phyloP scores from a whole-genome alignment of 2,888 invertebrate genomes.

The Drosophila limbata region DNA sequence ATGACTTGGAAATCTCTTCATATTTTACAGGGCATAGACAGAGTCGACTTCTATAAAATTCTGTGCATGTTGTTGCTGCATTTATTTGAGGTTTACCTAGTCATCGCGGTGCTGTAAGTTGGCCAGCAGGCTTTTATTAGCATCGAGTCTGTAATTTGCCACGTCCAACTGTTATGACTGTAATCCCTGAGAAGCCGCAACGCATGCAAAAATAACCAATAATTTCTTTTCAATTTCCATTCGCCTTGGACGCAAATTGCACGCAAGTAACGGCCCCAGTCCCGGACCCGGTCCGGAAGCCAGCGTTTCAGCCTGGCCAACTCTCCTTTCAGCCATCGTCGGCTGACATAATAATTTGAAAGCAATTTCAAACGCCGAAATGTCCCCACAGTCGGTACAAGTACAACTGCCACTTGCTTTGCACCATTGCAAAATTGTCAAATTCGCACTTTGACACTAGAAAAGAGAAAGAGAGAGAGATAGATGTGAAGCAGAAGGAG shows the following conservation, averaged over 20 bases:
- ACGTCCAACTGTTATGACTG: slow-evolving; percentile 51
- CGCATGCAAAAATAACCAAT: slow-evolving; percentile 77
- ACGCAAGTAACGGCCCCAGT: slow-evolving; percentile 50
- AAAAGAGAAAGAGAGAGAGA: slow-evolving; percentile 7
- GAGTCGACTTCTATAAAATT: neutral
- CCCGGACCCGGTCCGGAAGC: slow-evolving; percentile 41
- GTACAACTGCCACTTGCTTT: slow-evolving; percentile 27
- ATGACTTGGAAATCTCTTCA: neutral
- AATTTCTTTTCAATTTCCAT: slow-evolving; percentile 75
- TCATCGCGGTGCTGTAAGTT: slow-evolving; percentile 11
- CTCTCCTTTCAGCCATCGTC: slow-evolving; percentile 42
- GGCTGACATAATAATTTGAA: slow-evolving; percentile 84
- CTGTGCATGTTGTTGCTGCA: neutral
- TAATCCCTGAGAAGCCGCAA: slow-evolving; percentile 63
- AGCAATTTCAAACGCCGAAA: slow-evolving; percentile 79
- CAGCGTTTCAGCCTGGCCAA: slow-evolving; percentile 32
- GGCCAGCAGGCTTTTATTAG: slow-evolving; percentile 48
- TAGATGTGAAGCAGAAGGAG: slow-evolving; percentile 12
- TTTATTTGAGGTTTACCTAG: slow-evolving; percentile 38
- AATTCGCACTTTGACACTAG: slow-evolving; percentile 76
- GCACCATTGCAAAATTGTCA: slow-evolving; percentile 70
- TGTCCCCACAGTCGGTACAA: slow-evolving; percentile 56
- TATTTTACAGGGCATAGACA: neutral
- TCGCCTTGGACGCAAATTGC: slow-evolving; percentile 67
- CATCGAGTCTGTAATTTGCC: slow-evolving; percentile 55